Base-by-base conservation (phyloP, 2,113 vertebrate genomes). In the Cygnus atratus region DNA sequence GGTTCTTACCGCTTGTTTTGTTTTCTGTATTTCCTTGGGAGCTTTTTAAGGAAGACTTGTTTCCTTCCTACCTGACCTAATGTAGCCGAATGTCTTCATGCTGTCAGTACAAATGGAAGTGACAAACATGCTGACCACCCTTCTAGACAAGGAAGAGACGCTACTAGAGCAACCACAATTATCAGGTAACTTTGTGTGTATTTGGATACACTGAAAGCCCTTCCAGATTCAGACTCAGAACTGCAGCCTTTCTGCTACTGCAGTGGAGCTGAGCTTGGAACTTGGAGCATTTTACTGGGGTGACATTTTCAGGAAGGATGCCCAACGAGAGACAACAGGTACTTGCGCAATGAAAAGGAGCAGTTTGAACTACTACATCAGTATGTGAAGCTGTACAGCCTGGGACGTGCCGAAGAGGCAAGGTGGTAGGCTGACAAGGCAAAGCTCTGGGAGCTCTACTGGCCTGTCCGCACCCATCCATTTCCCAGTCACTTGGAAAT, bases 311-410 rank as follows among this genome's bases (percentile, higher is more conserved):
- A 70, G 74, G 70, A 67, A 78, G 15, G 58, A 35, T 54, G 48
- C n/a, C 29, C 43, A 24, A 41, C 16, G 16, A 54, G 67, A n/a
- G 74, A 19, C 6, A 55, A n/a, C 7, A 9, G 31, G 7, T 57
- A 44, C 8, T 7, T 7, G 5, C 43, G 31, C 25, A 61, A 1
- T 25, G 15, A 58, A 39, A 10, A 8, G 4, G 22, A 68, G 35
- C 29, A 54, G 19, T 80, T 84, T 1, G 3, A 76, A 5, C 12
- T 63, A 19, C 3, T 1, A 39, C 26, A 68, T 35, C 54, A 76
- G 26, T 0, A 5, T 7, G 0, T 8, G 25, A 79, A 43, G 28
- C 59, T 70, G 62, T 20, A 31, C 71, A 66, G 13, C 29, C 77
- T 87, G 8, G 2, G 9, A 58, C 52, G 14, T 16, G 31, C 28